phyloP scores from a whole-genome alignment of 2,888 invertebrate species.

The Brenthis hecate region DNA sequence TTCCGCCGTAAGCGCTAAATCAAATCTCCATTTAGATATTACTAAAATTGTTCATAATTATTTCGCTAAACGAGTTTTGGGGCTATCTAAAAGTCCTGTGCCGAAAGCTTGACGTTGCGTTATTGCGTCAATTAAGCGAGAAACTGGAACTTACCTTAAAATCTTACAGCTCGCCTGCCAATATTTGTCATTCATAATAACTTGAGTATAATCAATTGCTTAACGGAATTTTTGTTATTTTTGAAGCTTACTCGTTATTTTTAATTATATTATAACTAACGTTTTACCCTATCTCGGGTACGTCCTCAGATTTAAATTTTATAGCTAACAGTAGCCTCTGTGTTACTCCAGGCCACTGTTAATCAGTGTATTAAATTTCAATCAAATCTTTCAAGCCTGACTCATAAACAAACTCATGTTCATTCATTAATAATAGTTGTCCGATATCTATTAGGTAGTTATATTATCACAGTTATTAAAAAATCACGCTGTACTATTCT shows the following conservation, averaged over 20 bases:
- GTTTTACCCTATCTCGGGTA: too few relatives aligned
- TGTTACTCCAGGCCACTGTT: too few relatives aligned
- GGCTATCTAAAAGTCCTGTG: conserved; percentile 55
- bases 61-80: conserved; percentile 55
- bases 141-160: conserved; percentile 53
- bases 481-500: too few relatives aligned
- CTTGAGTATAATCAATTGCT: not conserved
- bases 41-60: conserved; percentile 62
- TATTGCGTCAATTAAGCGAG: conserved; percentile 69
- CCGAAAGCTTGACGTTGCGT: conserved; percentile 44
- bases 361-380: too few relatives aligned
- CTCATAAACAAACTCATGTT: too few relatives aligned
- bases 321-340: too few relatives aligned
- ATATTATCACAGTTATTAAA: too few relatives aligned
- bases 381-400: too few relatives aligned
- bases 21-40: conserved; percentile 60
- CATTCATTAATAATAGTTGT: too few relatives aligned
- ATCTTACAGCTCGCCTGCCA: conserved; percentile 31
- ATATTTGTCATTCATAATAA: conserved; percentile 28
- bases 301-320: too few relatives aligned
- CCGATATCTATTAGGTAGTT: too few relatives aligned
- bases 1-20: conserved; percentile 43
- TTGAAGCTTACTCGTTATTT: not conserved
- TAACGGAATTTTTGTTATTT: not conserved
- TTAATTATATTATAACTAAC: too few relatives aligned